These are phyloP conservation scores for Megaustenia siamemsis DNA, from an alignment of 2,888 invertebrate genomes.

Conservation along the genomic window DNA sequence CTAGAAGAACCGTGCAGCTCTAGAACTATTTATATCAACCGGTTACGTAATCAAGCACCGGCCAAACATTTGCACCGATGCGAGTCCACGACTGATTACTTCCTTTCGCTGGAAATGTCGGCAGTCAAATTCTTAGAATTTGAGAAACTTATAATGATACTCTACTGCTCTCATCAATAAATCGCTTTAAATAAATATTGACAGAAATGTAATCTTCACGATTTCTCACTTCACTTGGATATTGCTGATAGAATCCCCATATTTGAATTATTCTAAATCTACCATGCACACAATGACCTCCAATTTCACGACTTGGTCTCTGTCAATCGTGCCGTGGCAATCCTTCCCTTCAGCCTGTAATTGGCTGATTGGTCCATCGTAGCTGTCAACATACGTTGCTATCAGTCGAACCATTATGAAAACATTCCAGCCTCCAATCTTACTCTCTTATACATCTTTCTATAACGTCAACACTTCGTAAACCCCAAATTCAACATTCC, in stretches of 20 bases:
- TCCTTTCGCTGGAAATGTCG: background rate
- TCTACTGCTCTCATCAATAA: too few species aligned
- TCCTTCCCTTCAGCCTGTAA: background rate
- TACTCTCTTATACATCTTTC: background rate
- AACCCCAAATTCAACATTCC: background rate
- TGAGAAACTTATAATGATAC: too few species aligned
- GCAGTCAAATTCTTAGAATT: background rate
- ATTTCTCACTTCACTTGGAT: background rate
- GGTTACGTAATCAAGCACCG: conserved; percentile 33
- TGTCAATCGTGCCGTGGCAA: background rate
- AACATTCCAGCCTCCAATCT: background rate
- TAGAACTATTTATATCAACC: conserved; percentile 32
- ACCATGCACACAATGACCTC: background rate
- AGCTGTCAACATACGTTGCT: background rate
- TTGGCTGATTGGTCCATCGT: conserved; percentile 17
- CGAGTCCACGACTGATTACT: conserved; percentile 13
- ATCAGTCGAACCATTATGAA: background rate
- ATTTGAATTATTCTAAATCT: background rate
- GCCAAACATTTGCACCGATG: conserved; percentile 10
- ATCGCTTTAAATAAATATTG: background rate
- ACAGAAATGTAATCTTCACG: background rate
- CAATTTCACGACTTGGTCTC: background rate
- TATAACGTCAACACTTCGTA: background rate
- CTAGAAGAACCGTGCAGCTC: background rate
- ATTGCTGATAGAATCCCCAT: background rate